Conservation (phyloP, 2,797 vertebrate species). For the Pseudopleuronectes americanus region DNA sequence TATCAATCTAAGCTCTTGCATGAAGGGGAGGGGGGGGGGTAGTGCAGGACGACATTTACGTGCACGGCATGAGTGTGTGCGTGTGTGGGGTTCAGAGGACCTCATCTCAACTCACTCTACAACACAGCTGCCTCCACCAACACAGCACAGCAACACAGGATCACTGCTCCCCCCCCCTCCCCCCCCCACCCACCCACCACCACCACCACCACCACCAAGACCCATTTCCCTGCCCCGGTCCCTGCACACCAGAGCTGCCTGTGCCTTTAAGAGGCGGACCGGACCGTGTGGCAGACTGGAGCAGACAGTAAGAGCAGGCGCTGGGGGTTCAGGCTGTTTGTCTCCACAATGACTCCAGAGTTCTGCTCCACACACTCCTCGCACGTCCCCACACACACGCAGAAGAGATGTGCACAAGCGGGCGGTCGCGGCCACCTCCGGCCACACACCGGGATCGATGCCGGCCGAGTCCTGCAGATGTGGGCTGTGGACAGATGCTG, state of each 20-base stretch:
- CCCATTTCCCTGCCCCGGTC: constrained; percentile 64
- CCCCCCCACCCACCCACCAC: no score
- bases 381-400: constrained; percentile 10
- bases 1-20: constrained; percentile 73
- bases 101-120: constrained; percentile 29
- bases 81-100: constrained; percentile 14
- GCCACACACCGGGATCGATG: constrained; percentile 41
- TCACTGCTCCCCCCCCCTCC: neutral
- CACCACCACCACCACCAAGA: no score
- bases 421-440: constrained; percentile 9
- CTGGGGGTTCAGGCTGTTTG: constrained; percentile 79
- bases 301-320: constrained; percentile 79
- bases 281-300: constrained; percentile 71
- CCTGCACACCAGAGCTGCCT: constrained; percentile 54
- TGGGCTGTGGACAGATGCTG: constrained; percentile 65
- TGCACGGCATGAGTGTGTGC: neutral
- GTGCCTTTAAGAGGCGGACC: constrained; percentile 87
- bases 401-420: neutral
- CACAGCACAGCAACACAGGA: constrained; percentile 43
- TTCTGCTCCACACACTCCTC: constrained; percentile 66
- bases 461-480: constrained; percentile 40
- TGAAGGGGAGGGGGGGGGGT: constrained; percentile 50
- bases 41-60: constrained; percentile 43
- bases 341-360: constrained; percentile 85
- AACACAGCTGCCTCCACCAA: constrained; percentile 44